Base-by-base conservation (phyloP, 2,888 invertebrate species). In the Ceraclea dissimilis region DNA sequence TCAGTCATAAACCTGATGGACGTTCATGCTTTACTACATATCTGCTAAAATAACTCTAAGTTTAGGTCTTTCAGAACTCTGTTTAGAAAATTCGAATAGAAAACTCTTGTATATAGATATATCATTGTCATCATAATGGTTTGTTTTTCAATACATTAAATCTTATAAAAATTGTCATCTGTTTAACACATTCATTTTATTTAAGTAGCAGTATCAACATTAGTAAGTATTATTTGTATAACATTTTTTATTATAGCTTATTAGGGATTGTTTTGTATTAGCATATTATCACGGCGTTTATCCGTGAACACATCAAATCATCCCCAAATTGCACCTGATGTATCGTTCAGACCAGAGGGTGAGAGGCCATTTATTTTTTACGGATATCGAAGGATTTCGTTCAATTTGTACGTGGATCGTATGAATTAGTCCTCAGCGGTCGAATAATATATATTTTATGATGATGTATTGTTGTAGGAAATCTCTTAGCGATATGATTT, bases 311-410 rank as follows among this genome's bases (percentile, higher is more conserved):
- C 16, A 39, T 39, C 39, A 39, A 39, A 39, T 39, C 39, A 39
- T 39, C 39, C 13, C 39, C 39, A 39, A 39, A 39, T 39, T 31
- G 21, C 6, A 21, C 34, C 33, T 39, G 49, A 44, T 49, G 49
- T 52, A 21, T 33, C 51, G 18, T 56, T 46, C 46, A 56, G 50
- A 43, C 39, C 21, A 22, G 49, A 21, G 19, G 48, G 43, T 44
- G 51, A 53, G 31, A 46, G 55, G 56, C 58, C 58, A 54, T 60
- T 60, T 60, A 56, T 56, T 60, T 60, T 61, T 61, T 61, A 61
- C 58, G 61, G 59, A 61, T 61, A 61, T 61, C 61, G 58, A 52
- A 61, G 61, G 61, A 61, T 61, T 61, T 59, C 39, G 58, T 61
- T 52, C 61, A 61, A 61, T 61, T 61, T 61, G 60, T 52, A 47